These are phyloP conservation scores for Brachionus koreanus DNA, from an alignment of 1,140 invertebrate genomes.

Conservation along the genomic window DNA sequence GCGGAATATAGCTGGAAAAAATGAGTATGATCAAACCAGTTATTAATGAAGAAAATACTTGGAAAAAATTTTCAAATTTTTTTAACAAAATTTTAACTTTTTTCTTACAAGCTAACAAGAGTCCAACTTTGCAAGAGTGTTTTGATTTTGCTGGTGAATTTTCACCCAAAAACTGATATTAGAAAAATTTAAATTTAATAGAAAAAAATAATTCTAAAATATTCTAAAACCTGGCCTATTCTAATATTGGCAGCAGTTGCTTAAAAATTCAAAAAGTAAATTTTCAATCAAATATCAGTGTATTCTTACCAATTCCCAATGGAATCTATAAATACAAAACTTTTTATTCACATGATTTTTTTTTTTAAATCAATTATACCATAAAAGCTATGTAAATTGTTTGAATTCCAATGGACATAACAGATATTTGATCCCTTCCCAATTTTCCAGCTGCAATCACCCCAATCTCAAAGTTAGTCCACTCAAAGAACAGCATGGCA, in stretches of 20 bases:
- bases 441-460: conserved; percentile 12
- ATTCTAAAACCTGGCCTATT: conserved; percentile 1
- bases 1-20: background rate
- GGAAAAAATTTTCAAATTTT: background rate
- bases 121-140: background rate
- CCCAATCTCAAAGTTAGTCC: conserved; percentile 41
- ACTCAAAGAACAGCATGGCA: conserved; percentile 30
- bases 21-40: background rate
- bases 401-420: conserved; percentile 34
- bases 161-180: background rate
- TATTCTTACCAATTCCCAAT: background rate
- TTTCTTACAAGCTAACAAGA: background rate
- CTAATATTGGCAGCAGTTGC: conserved; percentile 6
- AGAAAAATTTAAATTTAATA: background rate
- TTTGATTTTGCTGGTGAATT: background rate
- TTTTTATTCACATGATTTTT: background rate
- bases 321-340: background rate
- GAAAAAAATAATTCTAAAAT: background rate
- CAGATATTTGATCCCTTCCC: background rate
- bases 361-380: background rate
- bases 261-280: background rate
- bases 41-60: background rate
- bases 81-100: background rate
- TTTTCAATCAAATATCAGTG: background rate
- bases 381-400: conserved; percentile 39